Evolutionary conservation across 2,797 vertebrate species (phyloP), one percentile per base, ranked within the genome.

Genomic region (Anas acuta): DNA sequence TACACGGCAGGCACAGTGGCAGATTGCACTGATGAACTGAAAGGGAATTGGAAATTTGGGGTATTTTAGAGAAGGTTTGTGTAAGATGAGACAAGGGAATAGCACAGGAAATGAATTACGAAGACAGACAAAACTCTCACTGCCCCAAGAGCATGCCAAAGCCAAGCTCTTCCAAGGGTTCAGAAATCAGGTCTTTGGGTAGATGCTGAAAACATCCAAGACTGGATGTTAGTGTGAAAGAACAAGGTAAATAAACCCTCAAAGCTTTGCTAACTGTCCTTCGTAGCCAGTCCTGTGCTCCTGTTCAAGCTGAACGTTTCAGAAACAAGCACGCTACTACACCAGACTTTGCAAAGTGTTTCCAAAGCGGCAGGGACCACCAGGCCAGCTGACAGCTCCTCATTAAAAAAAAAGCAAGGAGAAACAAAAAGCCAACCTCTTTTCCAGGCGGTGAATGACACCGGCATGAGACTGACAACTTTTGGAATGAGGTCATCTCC

Each of bases 401-500:
- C 92, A 78, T 92, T 93, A 64, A 92, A 56, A 32, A 32, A 32
- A 76, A 79, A 53, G 33, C 58, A 78, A 66, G 54, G 76, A 79
- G 67, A 41, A 92, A 76, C 60, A 87, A 83, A 90, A 62, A 18
- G 5, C 1, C 51, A 57, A 73, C 41, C 78, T 25, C 56, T 79
- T 92, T 91, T 90, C 72, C 54, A 87, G 70, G 37, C 33, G 0
- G 62, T 74, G 75, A 73, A 74, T 45, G 51, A 78, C 23, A 84
- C 53, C 7, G 85, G 61, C 83, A 33, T 81, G 67, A 84, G 72
- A 92, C 74, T 26, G 88, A 94, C 81, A 93, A 89, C 89, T 81
- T 75, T 75, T 66, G 82, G 80, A 89, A 80, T 95, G 96, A 97
- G 89, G 86, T 95, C 95, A 95, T 80, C 86, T 95, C 95, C 51